Conservation (phyloP, 1,140 invertebrate genomes). For the Bombus huntii region DNA sequence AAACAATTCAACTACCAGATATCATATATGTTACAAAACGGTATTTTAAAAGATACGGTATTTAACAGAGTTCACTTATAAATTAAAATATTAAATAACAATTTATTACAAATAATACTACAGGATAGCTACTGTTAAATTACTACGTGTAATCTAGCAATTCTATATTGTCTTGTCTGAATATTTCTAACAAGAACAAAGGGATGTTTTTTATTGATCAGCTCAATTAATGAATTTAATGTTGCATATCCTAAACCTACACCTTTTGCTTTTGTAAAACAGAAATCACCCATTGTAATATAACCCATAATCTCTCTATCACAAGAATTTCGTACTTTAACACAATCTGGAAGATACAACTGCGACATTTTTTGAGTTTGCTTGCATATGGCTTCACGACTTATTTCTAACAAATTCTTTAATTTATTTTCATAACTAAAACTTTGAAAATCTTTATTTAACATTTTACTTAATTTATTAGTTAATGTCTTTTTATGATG, state of each 20-base stretch:
- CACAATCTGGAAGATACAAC: slow-evolving; percentile 86
- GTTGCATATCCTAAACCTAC: slow-evolving; percentile 88
- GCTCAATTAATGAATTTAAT: slow-evolving; percentile 82
- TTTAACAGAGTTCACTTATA: neutral
- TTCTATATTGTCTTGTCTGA: slow-evolving; percentile 81
- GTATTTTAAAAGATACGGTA: neutral
- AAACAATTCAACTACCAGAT: neutral
- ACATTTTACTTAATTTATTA: slow-evolving; percentile 63
- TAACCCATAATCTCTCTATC: slow-evolving; percentile 89
- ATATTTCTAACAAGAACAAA: slow-evolving; percentile 81
- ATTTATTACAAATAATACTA: neutral
- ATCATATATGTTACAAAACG: neutral
- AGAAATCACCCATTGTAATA: slow-evolving; percentile 87
- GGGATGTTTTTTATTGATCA: slow-evolving; percentile 76
- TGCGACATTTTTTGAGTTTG: slow-evolving; percentile 86
- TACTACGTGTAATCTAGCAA: slow-evolving; percentile 79
- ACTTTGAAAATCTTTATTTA: slow-evolving; percentile 31
- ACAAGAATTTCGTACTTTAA: slow-evolving; percentile 85
- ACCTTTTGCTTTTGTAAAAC: slow-evolving; percentile 85
- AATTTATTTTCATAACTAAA: slow-evolving; percentile 41
- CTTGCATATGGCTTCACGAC: slow-evolving; percentile 76
- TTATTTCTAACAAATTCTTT: slow-evolving; percentile 19
- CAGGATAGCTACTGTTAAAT: neutral
- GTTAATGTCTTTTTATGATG: slow-evolving; percentile 81
- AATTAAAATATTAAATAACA: neutral